A percentile compares a stretch with the other conserved stretches of the same genome.
phyloP scores from a whole-genome alignment of 2,797 vertebrate genomes.

The Tokudaia tokunoshimensis region DNA sequence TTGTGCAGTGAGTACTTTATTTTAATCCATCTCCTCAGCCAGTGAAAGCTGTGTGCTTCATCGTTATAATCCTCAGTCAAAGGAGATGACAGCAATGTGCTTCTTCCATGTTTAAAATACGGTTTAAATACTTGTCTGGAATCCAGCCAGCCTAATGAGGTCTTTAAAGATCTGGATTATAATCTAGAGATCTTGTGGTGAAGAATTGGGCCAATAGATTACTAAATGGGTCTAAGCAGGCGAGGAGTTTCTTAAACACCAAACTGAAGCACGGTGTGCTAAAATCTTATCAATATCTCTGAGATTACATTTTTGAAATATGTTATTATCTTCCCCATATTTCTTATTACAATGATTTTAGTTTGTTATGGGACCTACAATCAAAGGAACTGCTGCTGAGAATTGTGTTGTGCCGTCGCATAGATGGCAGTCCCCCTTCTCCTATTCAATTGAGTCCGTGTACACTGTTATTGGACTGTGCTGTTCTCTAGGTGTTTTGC shows the following conservation, averaged over 20 bases:
- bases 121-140: background rate
- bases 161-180: background rate
- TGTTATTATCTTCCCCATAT: background rate
- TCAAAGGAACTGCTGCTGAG: rapidly evolving
- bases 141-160: background rate
- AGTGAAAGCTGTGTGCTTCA: background rate
- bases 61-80: conserved; percentile 21
- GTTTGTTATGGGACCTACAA: background rate
- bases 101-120: conserved; percentile 18
- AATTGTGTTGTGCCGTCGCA: background rate
- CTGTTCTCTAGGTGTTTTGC: background rate
- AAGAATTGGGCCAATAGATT: background rate
- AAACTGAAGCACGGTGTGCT: background rate
- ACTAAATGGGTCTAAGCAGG: background rate
- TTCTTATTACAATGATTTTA: background rate
- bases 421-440: rapidly evolving
- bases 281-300: background rate
- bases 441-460: rapidly evolving
- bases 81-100: background rate
- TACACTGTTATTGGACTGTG: background rate
- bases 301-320: background rate
- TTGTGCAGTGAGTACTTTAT: background rate
- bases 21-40: background rate
- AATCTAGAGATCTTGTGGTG: background rate
- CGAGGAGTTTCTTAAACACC: background rate